A percentile compares a stretch with the other conserved stretches of the same genome.
Evolutionary conservation across 2,113 vertebrate genomes (phyloP).

Genomic region (Callorhinus ursinus): DNA sequence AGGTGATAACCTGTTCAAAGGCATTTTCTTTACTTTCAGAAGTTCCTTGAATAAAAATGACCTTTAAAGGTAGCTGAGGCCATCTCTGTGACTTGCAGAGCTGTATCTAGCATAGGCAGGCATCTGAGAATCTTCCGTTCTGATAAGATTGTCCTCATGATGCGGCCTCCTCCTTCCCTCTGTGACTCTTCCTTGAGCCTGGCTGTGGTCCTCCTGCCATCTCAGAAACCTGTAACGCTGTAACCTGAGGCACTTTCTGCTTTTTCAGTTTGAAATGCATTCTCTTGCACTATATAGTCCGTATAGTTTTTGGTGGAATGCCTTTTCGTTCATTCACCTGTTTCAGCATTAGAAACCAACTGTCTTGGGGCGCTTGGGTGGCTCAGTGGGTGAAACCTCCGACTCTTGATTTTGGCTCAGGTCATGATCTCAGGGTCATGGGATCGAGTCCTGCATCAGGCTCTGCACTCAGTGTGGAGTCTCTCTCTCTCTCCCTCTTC

Average conservation of each 20-base stretch:
- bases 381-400: background rate
- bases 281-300: background rate
- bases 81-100: background rate
- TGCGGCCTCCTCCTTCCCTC: too few relatives aligned
- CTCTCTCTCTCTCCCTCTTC: background rate
- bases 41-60: background rate
- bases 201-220: background rate
- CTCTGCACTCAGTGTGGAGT: background rate
- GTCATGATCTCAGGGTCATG: background rate
- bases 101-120: background rate
- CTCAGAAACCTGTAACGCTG: background rate
- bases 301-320: conserved; percentile 7
- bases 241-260: background rate
- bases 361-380: background rate
- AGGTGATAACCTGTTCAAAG: background rate
- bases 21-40: background rate
- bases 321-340: conserved; percentile 45
- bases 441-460: background rate
- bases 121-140: background rate
- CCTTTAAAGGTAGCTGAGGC: background rate
- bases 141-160: background rate
- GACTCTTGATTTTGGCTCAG: background rate
- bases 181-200: background rate
- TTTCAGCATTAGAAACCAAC: background rate
- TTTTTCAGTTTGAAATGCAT: background rate